These are phyloP conservation scores for Hippocampus guttulatus DNA, from an alignment of 2,113 vertebrate species.

Conservation along the genomic window DNA sequence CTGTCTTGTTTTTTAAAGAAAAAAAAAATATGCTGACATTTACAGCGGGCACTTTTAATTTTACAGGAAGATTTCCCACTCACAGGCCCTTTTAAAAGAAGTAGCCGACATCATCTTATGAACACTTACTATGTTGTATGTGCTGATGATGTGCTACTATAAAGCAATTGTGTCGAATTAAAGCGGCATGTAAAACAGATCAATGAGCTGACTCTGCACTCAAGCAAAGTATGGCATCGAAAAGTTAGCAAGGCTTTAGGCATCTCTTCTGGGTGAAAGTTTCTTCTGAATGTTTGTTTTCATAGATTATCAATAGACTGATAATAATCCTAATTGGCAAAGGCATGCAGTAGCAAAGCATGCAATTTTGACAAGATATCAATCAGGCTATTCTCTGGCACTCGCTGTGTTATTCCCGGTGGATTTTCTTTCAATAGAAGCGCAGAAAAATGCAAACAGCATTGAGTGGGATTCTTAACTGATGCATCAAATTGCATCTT, in stretches of 20 bases:
- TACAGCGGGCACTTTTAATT: neutral
- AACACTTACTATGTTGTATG: neutral
- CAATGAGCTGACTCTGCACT: neutral
- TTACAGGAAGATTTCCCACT: neutral
- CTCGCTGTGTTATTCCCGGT: too few species aligned
- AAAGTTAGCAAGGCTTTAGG: neutral
- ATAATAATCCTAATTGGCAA: neutral
- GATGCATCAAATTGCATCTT: too few species aligned
- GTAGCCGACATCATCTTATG: neutral
- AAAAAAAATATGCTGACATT: neutral
- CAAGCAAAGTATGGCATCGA: neutral
- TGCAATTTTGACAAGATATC: neutral
- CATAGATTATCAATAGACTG: neutral
- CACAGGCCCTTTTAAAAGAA: neutral
- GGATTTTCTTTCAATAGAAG: neutral
- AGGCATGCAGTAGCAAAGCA: neutral
- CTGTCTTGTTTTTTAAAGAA: neutral
- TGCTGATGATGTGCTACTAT: neutral
- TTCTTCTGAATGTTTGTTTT: neutral
- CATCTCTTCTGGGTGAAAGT: neutral
- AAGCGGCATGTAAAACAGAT: neutral
- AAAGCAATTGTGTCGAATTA: neutral
- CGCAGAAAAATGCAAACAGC: neutral
- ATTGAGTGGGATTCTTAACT: too few species aligned
- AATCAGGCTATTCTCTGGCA: too few species aligned